Percentiles rank a stretch among this genome's conserved stretches.
phyloP scores from a whole-genome alignment of 2,113 vertebrate species.

The Caracal caracal region DNA sequence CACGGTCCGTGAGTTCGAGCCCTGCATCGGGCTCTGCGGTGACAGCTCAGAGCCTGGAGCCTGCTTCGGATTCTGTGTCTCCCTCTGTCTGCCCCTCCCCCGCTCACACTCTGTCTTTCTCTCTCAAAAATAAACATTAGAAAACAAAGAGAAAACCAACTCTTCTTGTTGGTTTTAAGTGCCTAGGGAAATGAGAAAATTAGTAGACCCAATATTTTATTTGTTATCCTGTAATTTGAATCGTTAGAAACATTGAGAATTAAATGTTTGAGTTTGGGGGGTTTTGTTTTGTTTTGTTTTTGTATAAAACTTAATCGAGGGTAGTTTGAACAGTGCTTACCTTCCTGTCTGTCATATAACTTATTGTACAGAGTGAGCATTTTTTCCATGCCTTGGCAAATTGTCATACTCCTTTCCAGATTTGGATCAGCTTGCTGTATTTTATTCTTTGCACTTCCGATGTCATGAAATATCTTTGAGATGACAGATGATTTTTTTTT shows the following conservation, averaged over 20 bases:
- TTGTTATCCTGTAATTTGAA: conserved; percentile 21
- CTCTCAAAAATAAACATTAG: neutral
- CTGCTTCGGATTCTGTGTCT: neutral
- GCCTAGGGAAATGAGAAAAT: neutral
- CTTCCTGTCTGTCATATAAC: neutral
- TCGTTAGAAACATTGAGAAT: neutral
- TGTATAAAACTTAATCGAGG: neutral
- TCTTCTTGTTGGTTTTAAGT: neutral
- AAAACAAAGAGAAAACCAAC: neutral
- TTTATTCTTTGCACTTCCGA: neutral
- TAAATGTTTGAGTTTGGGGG: neutral
- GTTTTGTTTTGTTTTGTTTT: neutral
- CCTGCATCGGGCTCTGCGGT: neutral
- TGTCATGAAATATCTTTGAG: neutral
- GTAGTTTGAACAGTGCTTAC: neutral
- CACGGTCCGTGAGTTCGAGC: neutral
- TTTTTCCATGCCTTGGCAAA: neutral
- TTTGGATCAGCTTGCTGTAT: neutral
- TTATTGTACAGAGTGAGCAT: neutral
- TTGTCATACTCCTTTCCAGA: neutral
- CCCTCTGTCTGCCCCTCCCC: neutral
- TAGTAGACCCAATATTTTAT: neutral
- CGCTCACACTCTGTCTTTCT: neutral
- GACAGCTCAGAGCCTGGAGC: neutral
- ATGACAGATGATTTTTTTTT: neutral